Conservation (phyloP, 2,113 vertebrate genomes). For the Megalops atlanticus region DNA sequence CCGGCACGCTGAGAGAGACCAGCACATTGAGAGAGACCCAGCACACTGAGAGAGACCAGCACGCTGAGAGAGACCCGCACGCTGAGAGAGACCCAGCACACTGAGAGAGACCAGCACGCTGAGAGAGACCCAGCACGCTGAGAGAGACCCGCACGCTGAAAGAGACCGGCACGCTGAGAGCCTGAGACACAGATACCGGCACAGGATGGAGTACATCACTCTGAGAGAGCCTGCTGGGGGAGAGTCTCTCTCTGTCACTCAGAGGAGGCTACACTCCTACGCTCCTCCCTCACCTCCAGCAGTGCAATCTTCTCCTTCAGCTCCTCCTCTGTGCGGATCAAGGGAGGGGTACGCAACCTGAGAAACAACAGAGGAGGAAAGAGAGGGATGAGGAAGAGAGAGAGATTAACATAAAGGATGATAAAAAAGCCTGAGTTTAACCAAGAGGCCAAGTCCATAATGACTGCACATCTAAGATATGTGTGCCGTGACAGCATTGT, state of each 20-base stretch:
- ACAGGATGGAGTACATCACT: too few relatives aligned
- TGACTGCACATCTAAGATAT: too few relatives aligned
- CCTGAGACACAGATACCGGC: not conserved
- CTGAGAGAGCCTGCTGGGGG: too few relatives aligned
- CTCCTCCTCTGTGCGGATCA: slow-evolving; percentile 78
- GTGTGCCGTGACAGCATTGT: too few relatives aligned
- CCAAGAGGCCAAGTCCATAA: too few relatives aligned
- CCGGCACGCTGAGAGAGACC: not conserved
- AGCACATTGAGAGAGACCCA: not conserved
- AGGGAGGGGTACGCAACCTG: slow-evolving; percentile 79
- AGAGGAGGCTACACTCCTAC: too few relatives aligned
- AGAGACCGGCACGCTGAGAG: not conserved
- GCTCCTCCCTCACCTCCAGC: slow-evolving; percentile 76
- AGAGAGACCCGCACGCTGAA: not conserved
- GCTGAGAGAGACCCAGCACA: not conserved
- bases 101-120: not conserved
- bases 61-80: not conserved
- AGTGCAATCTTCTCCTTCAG: slow-evolving; percentile 81
- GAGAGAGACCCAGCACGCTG: not conserved
- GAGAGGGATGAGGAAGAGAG: too few relatives aligned
- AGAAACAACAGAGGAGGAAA: not conserved
- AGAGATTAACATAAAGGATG: not conserved
- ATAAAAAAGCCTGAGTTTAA: too few relatives aligned
- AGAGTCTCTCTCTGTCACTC: not conserved
- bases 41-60: not conserved